Percentiles rank a stretch among this genome's conserved stretches.
phyloP scores from a whole-genome alignment of 2,797 vertebrate species.

The Muscicapa comitata region DNA sequence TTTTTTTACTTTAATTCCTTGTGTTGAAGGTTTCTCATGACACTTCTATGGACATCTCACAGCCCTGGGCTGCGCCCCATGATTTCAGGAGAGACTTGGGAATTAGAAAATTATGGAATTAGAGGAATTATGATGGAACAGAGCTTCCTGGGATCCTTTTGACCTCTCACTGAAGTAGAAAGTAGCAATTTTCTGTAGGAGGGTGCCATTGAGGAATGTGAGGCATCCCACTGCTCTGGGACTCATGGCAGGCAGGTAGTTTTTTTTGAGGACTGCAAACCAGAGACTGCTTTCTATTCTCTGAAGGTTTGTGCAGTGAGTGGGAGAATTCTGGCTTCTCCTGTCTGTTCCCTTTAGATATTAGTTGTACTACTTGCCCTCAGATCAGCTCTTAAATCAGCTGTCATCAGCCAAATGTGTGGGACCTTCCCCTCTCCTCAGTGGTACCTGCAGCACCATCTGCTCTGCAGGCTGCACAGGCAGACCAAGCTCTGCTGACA shows the following conservation, averaged over 20 bases:
- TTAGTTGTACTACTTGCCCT: neutral
- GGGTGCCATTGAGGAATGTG: neutral
- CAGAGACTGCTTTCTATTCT: neutral
- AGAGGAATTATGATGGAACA: neutral
- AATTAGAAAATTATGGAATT: neutral
- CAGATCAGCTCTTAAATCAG: neutral
- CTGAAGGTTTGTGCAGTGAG: conserved; percentile 19
- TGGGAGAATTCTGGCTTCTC: neutral
- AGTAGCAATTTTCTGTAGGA: neutral
- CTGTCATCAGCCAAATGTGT: neutral
- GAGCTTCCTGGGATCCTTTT: neutral
- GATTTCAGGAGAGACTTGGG: neutral
- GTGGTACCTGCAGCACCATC: neutral
- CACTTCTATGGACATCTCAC: neutral
- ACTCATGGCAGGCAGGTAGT: neutral
- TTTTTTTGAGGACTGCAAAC: neutral
- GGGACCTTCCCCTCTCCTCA: neutral
- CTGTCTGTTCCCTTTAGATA: conserved; percentile 9
- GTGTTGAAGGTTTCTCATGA: neutral
- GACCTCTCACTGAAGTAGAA: neutral
- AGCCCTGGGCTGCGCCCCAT: neutral
- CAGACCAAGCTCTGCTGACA: conserved; percentile 14
- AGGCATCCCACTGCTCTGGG: neutral
- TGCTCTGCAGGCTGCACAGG: neutral
- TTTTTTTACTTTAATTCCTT: neutral